A percentile compares a stretch with the other conserved stretches of the same genome.
These are phyloP conservation scores for Drymodes brunneopygia DNA, from an alignment of 2,113 vertebrate species.

Conservation along the genomic window DNA sequence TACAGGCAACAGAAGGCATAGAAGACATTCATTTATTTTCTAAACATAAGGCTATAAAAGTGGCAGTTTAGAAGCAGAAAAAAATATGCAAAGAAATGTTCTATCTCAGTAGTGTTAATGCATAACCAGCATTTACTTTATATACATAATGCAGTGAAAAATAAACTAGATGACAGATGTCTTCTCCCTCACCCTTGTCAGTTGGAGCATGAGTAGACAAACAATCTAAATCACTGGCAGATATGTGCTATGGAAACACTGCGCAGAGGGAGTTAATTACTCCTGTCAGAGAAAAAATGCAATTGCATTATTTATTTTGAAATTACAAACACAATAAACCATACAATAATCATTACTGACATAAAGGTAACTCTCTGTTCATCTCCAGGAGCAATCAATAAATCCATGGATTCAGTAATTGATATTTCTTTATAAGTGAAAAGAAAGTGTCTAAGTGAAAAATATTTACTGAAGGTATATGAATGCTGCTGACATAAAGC, in stretches of 20 bases:
- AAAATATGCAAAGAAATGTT: slow-evolving; percentile 18
- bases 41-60: slow-evolving; percentile 46
- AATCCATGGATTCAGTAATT: not conserved
- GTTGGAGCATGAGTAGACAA: slow-evolving; percentile 18
- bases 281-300: not conserved
- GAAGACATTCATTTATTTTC: slow-evolving; percentile 47
- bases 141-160: slow-evolving; percentile 21
- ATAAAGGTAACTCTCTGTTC: not conserved
- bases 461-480: not conserved
- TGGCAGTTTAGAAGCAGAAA: slow-evolving; percentile 1
- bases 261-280: slow-evolving; percentile 19
- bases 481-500: not conserved
- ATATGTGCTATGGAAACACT: not conserved
- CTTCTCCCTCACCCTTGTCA: not conserved
- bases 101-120: not conserved
- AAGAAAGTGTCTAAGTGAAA: not conserved
- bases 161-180: slow-evolving; percentile 62
- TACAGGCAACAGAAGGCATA: slow-evolving; percentile 18
- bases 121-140: slow-evolving; percentile 12
- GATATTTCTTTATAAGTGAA: not conserved
- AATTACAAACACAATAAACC: slow-evolving; percentile 17
- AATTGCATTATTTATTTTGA: slow-evolving; percentile 28
- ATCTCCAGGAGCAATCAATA: not conserved
- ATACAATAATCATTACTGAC: slow-evolving; percentile 8
- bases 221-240: slow-evolving; percentile 35